These are phyloP conservation scores for Pangasius macronema DNA, from an alignment of 2,797 vertebrate genomes.

Conservation along the genomic window DNA sequence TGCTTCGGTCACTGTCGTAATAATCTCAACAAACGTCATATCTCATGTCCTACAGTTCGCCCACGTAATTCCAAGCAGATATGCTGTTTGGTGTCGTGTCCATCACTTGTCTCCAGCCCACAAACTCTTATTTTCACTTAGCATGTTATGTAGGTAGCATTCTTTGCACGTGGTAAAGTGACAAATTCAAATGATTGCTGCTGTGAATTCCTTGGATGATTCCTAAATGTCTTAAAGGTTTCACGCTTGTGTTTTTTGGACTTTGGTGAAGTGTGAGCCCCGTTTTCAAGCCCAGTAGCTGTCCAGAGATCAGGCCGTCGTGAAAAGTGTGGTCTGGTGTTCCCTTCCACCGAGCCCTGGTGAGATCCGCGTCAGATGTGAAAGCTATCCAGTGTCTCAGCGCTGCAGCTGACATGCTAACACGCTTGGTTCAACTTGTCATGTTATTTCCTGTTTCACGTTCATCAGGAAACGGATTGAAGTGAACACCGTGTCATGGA, in stretches of 20 bases:
- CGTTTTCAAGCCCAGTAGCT: no score
- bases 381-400: neutral
- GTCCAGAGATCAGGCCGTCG: neutral
- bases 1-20: neutral
- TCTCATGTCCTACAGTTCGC: no score
- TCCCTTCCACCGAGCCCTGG: neutral
- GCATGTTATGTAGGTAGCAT: neutral
- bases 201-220: neutral
- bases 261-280: no score
- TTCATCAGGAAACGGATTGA: neutral
- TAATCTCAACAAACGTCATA: neutral
- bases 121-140: no score
- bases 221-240: no score
- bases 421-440: neutral
- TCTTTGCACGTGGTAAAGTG: no score
- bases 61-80: no score
- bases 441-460: neutral
- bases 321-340: neutral
- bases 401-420: neutral
- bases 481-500: neutral
- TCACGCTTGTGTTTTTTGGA: neutral
- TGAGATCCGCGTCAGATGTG: neutral
- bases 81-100: no score
- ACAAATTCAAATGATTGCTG: no score
- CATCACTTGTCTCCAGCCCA: no score